A percentile compares a stretch with the other conserved stretches of the same genome.
These are phyloP conservation scores for Erpobdella octoculata DNA, from an alignment of 2,888 invertebrate species.

Conservation along the genomic window DNA sequence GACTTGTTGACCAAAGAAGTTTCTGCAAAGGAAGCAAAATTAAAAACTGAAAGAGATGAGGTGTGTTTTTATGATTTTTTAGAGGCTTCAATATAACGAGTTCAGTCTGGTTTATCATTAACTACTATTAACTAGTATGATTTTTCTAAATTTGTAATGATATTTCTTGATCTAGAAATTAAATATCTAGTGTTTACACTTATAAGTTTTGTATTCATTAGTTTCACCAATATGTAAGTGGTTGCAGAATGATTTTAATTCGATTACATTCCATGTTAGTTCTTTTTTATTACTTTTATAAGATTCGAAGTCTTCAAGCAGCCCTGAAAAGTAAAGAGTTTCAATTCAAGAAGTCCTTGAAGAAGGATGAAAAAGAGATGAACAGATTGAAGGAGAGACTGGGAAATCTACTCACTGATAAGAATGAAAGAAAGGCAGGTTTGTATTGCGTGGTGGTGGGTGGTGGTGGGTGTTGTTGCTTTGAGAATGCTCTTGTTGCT, in stretches of 20 bases:
- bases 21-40: neutral
- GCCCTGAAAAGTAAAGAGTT: neutral
- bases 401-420: neutral
- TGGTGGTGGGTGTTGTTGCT: no score
- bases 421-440: neutral
- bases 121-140: no score
- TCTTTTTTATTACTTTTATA: neutral
- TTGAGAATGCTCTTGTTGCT: no score
- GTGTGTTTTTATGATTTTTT: neutral
- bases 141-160: no score
- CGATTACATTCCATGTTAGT: neutral
- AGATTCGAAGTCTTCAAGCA: neutral
- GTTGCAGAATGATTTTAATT: no score
- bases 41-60: slow-evolving; percentile 12
- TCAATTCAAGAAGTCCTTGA: neutral
- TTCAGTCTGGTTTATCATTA: neutral
- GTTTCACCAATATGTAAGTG: no score
- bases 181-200: no score
- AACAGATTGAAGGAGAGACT: neutral
- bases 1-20: neutral
- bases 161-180: no score
- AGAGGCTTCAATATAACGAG: neutral
- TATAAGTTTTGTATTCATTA: no score
- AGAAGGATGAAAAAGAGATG: neutral
- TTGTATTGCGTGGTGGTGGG: neutral